Evolutionary conservation across 2,797 vertebrate genomes (phyloP), one percentile per base, ranked within the genome.

Genomic region (Discoglossus pictus): DNA sequence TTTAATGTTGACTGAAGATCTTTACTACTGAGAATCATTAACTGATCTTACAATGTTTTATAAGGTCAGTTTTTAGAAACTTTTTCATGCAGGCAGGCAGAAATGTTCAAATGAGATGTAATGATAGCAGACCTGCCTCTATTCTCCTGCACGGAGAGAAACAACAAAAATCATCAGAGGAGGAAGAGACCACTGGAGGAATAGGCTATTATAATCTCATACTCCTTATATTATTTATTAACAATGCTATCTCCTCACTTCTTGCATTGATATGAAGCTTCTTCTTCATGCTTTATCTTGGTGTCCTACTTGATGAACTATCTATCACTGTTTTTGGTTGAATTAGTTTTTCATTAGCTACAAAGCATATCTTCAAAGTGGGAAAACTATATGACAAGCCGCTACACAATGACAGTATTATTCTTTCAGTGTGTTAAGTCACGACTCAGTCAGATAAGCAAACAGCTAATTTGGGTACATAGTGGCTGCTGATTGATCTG

Each of bases 261-360:
- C 11, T 40, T n/a, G 23, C 8, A 13, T 4, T n/a, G 27, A 66
- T 66, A 50, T 58, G 53, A 66, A 56, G 23, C 36, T 48, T 53
- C 31, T 51, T 15, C 42, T 17, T 54, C 34, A 42, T 15, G 16
- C 16, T 66, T 7, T 50, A 51, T 66, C 53, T 47, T 24, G 3
- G 3, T 47, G 43, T 40, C 64, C 53, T 43, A 5, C 54, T 48
- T 50, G 53, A 58, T 66, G 43, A 66, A 66, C 58, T 39, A 58
- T 66, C 58, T 62, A 55, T 35, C n/a, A 34, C 4, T 21, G 21
- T 23, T 46, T 46, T 60, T 46, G 25, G 21, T 60, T 60, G 23
- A 46, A 18, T 46, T 40, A 16, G 31, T 60, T 46, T 39, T 43
- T 60, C 42, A 60, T 60, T 60, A 35, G 12, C 7, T 20, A n/a